Evolutionary conservation across 92 coral and sea anemone genomes (phyloP), one percentile per base, ranked within the genome.

Genomic region (Porites evermanni): DNA sequence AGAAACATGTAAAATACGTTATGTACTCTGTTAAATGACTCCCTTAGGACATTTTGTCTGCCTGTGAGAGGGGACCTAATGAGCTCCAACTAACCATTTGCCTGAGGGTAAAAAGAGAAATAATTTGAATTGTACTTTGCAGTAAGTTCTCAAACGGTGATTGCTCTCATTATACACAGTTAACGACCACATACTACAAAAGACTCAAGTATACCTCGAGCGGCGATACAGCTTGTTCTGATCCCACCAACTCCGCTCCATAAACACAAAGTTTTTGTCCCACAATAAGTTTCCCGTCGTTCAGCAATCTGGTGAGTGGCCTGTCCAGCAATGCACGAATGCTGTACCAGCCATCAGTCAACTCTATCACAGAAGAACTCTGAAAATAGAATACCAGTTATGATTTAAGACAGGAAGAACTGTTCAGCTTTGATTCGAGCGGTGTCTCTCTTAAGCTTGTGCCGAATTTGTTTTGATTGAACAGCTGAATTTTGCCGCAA

Each of bases 141-240:
- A 38, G 47, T 38, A 38, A 38, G 47, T 38, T 38, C 47, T 38
- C 47, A 38, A 38, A 38, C 47, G 47, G 47, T 0, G 47, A 38
- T 38, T 38, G 47, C 47, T 38, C 47, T 38, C 47, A 38, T 38
- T 38, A 38, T 38, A 6, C 0, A 38, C 47, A 38, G 47, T 38
- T 38, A 4, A 38, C 47, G 47, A 38, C 47, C 47, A 38, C 47
- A 38, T 38, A 0, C 47, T 38, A 38, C 47, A 38, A 0, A 38
- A 38, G 47, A 29, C 32, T 2, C 32, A 1, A 29, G 47, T 16
- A 29, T 86, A 96, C 98, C 99, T 96, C 99, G 19, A 96, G 87
- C 23, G 99, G 99, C n/a, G 99, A 93, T 12, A 93, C 98, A 84
- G 98, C 98, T 71, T 96, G 99, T 52, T 95, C 99, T 44, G 94